Conservation (phyloP, 2,113 vertebrate genomes). For the Benitochromis conjunctus region DNA sequence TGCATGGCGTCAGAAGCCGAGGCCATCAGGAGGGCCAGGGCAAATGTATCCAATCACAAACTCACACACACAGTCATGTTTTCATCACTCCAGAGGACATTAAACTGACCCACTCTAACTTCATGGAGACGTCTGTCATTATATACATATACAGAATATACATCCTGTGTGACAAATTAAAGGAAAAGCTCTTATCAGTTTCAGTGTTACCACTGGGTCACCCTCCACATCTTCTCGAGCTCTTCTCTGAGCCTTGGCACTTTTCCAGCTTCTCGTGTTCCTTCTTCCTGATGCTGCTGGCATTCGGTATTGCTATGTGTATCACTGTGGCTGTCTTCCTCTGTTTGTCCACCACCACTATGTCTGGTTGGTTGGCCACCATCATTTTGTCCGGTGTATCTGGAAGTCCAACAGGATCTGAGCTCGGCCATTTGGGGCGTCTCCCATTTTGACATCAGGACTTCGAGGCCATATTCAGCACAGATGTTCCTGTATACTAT, state of each 20-base stretch:
- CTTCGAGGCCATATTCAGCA: too few species aligned
- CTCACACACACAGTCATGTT: not conserved
- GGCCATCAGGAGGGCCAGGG: slow-evolving; percentile 55
- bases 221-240: too few species aligned
- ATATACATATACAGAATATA: accelerated
- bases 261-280: too few species aligned
- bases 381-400: too few species aligned
- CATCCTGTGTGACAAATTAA: not conserved
- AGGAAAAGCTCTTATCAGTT: not conserved
- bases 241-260: too few species aligned
- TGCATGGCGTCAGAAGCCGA: slow-evolving; percentile 67
- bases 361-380: too few species aligned
- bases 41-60: slow-evolving; percentile 43
- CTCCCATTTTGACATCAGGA: too few species aligned
- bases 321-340: accelerated
- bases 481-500: too few species aligned
- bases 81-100: accelerated
- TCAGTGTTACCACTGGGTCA: not conserved
- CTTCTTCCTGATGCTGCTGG: too few species aligned
- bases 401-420: too few species aligned
- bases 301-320: accelerated
- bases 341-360: too few species aligned
- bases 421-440: too few species aligned
- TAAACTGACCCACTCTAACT: not conserved
- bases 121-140: not conserved